Evolutionary conservation across 2,888 invertebrate genomes (phyloP).

Genomic region (Tanytarsus gracilentus): DNA sequence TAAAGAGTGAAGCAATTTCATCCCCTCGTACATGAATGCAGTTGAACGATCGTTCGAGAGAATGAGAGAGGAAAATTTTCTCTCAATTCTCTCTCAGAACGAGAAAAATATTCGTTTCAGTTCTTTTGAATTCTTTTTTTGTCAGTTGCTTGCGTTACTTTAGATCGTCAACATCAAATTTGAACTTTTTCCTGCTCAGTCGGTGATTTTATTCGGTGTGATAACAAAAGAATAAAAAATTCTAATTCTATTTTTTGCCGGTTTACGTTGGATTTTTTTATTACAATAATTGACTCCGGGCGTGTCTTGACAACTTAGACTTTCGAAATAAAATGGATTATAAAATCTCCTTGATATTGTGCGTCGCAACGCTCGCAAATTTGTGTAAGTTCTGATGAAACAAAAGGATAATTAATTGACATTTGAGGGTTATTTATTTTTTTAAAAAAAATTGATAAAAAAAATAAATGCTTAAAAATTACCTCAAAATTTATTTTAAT

Average conservation of each 20-base stretch:
- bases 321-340: background rate
- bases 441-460: background rate
- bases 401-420: background rate
- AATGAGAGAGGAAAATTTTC: background rate
- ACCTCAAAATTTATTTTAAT: too few species aligned
- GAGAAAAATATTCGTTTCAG: background rate
- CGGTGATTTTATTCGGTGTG: background rate
- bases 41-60: background rate
- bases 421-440: background rate
- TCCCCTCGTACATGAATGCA: background rate
- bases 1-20: background rate
- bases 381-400: background rate
- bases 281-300: background rate
- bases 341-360: background rate
- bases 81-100: slow-evolving; percentile 4
- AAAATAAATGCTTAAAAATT: too few species aligned
- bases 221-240: background rate
- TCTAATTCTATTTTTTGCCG: background rate
- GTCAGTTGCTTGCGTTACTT: slow-evolving; percentile 15
- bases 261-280: background rate
- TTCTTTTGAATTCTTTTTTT: background rate
- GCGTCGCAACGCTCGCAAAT: slow-evolving; percentile 4
- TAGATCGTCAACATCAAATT: slow-evolving; percentile 15
- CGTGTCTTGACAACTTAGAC: background rate
- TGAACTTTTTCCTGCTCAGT: background rate